Percentiles rank a stretch among this genome's conserved stretches.
These are phyloP conservation scores for Phrynocephalus vlangalii DNA, from an alignment of 2,797 vertebrate species.

Conservation along the genomic window DNA sequence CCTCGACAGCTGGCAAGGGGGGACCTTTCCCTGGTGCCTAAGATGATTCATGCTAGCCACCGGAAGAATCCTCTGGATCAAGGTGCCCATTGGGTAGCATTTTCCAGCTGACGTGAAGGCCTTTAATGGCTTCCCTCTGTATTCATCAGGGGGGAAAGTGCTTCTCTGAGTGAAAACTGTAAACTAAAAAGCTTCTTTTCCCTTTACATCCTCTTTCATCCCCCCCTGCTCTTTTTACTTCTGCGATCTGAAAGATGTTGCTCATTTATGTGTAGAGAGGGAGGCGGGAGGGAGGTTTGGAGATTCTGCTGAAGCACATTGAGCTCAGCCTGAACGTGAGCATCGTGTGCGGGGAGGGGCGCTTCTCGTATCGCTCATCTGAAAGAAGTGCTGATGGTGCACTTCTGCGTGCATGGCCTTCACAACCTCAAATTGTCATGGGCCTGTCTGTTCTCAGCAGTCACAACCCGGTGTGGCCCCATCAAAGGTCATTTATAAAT, in stretches of 20 bases:
- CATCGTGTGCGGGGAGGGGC: neutral
- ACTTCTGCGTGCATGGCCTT: neutral
- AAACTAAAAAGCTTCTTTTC: rapidly evolving
- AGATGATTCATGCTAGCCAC: neutral
- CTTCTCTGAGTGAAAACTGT: slow-evolving; percentile 18
- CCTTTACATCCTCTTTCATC: neutral
- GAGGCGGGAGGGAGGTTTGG: neutral
- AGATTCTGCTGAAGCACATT: neutral
- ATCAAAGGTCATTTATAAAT: neutral
- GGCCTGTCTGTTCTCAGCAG: neutral
- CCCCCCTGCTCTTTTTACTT: neutral
- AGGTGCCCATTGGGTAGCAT: neutral
- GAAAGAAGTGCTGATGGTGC: neutral
- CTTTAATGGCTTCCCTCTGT: slow-evolving; percentile 43
- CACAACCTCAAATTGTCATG: neutral
- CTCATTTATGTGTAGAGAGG: rapidly evolving
- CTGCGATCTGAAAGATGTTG: neutral
- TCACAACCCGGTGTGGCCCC: neutral
- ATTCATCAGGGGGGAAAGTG: neutral
- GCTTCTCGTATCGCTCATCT: neutral
- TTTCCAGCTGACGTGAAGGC: slow-evolving; percentile 29
- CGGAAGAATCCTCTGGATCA: neutral
- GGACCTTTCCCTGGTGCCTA: too few relatives aligned
- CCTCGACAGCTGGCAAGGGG: neutral
- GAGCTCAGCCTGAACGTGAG: neutral